Conservation (phyloP, 2,888 invertebrate species). For the Pollenia amentaria region DNA sequence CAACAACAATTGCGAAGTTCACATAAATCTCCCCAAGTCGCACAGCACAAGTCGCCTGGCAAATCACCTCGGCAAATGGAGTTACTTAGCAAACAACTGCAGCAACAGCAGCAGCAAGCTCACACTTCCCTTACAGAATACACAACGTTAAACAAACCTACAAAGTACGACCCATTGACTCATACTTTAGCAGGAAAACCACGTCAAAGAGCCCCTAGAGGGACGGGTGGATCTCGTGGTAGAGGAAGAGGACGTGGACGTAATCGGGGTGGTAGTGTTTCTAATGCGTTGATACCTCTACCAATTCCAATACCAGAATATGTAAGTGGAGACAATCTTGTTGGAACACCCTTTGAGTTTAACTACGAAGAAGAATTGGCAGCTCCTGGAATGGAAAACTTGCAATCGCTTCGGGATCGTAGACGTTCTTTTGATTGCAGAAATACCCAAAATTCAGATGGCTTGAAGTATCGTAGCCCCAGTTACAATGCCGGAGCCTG, state of each 20-base stretch:
- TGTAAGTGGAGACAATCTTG: constrained; percentile 89
- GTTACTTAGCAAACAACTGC: constrained; percentile 78
- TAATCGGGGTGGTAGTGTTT: constrained; percentile 83
- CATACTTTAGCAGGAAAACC: constrained; percentile 81
- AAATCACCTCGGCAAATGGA: constrained; percentile 89
- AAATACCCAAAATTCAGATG: constrained; percentile 69
- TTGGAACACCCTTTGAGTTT: constrained; percentile 94
- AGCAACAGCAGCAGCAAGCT: constrained; percentile 70
- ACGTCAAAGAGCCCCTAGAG: constrained; percentile 82
- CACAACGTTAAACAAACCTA: constrained; percentile 80
- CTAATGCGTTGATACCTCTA: constrained; percentile 79
- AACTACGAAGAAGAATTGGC: constrained; percentile 94
- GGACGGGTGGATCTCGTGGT: constrained; percentile 79
- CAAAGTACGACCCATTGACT: constrained; percentile 81
- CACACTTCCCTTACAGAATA: constrained; percentile 74
- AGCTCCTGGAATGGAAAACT: constrained; percentile 90
- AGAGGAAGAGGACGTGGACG: constrained; percentile 85
- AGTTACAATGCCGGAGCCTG: constrained; percentile 77
- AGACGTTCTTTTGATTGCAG: constrained; percentile 90
- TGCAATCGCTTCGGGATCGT: constrained; percentile 92
- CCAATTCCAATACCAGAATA: constrained; percentile 84
- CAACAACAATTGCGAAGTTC: constrained; percentile 75
- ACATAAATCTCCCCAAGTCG: constrained; percentile 86
- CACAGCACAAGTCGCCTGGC: constrained; percentile 87
- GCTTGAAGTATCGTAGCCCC: constrained; percentile 79